Conservation (phyloP, 2,888 invertebrate species). For the Agriopis leucophaearia region DNA sequence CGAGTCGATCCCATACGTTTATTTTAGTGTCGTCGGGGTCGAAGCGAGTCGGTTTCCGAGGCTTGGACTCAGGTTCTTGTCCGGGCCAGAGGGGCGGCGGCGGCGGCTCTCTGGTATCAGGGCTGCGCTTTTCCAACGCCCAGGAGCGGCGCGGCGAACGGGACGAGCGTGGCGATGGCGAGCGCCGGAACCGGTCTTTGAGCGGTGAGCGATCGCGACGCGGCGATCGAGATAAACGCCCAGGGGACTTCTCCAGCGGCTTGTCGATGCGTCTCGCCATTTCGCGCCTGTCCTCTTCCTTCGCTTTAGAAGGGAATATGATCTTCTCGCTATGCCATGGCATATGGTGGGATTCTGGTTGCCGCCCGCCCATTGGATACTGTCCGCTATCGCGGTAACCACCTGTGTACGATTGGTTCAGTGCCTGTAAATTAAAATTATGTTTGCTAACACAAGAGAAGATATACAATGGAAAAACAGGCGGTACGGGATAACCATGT, state of each 20-base stretch:
- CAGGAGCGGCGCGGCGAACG: slow-evolving; percentile 76
- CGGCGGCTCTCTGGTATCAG: slow-evolving; percentile 65
- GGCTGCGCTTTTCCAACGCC: slow-evolving; percentile 78
- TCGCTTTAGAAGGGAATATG: slow-evolving; percentile 30
- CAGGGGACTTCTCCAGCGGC: slow-evolving; percentile 48
- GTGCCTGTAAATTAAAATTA: slow-evolving; percentile 81
- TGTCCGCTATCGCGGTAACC: slow-evolving; percentile 69
- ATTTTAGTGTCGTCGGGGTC: slow-evolving; percentile 35
- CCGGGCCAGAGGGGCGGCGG: slow-evolving; percentile 77
- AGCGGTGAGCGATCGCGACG: slow-evolving; percentile 70
- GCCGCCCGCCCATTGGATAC: slow-evolving; percentile 56
- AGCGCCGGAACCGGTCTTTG: slow-evolving; percentile 68
- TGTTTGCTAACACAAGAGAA: slow-evolving; percentile 59
- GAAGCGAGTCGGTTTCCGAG: slow-evolving; percentile 30
- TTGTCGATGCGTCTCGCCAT: slow-evolving; percentile 48
- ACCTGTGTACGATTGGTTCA: slow-evolving; percentile 76
- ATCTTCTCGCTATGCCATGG: slow-evolving; percentile 59
- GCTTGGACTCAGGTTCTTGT: slow-evolving; percentile 49
- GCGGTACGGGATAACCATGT: neutral
- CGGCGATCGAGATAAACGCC: slow-evolving; percentile 68
- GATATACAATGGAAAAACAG: neutral
- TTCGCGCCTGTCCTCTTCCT: slow-evolving; percentile 61
- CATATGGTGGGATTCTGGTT: slow-evolving; percentile 46
- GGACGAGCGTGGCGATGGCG: slow-evolving; percentile 65
- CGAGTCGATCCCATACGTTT: slow-evolving; percentile 36